Base-by-base conservation (phyloP, 1,140 invertebrate genomes). In the Drosophila eugracilis region DNA sequence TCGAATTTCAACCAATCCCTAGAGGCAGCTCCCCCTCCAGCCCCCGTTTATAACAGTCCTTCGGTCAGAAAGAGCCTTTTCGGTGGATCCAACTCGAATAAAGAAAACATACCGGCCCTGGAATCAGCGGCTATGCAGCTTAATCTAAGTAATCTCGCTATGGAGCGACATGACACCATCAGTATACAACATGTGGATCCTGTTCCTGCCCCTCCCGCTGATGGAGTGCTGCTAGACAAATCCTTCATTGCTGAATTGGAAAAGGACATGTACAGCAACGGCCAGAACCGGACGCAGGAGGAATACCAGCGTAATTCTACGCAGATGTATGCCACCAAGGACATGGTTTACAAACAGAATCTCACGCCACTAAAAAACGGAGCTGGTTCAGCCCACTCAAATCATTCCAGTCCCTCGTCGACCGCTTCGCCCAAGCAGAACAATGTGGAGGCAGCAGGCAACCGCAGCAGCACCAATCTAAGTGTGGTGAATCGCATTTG, bases 191-290 rank as follows among this genome's bases (percentile, higher is more conserved):
- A 60, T 3, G 19, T 44, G 19, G 65, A 41, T 22, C 26, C 53
- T 15, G n/a, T 17, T 21, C 4, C 72, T 12, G 6, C 22, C 14
- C 36, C 86, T 6, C 3, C 53, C 2, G 45, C 21, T 9, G 66
- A 89, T 15, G 65, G 79, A 14, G 75, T 90, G 9, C 30, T 90
- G 34, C 65, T 94, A n/a, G 94, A 94, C 78, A 90, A 93, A 1
- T 92, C 90, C 1, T 94, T 95, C 47, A 91, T 95, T 5, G 93
- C 93, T 0, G 94, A 95, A 69, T 77, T 95, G 37, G 94, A 95
- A 75, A 95, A 95, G 69, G 93, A 93, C 65, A 85, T 95, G 21
- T 91, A 91, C 58, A 88, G 83, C 65, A 69, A 69, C 19, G 66
- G 78, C 6, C 85, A 77, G 37, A 91, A 60, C 52, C 77, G 79